Conservation (phyloP, 2,797 vertebrate genomes). For the Arnoldichthys spilopterus region DNA sequence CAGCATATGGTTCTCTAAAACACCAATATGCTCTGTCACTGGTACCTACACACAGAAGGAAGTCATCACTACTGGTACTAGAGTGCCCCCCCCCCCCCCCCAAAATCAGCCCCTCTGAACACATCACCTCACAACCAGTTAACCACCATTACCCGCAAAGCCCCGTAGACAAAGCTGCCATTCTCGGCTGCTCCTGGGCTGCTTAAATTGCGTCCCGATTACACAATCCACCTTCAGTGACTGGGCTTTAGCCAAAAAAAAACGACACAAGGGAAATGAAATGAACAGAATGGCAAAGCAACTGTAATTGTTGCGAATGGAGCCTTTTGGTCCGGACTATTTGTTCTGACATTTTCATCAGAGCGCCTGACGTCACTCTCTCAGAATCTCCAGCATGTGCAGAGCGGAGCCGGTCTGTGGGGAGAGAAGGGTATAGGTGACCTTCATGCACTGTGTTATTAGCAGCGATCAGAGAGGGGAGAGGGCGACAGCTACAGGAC, state of each 20-base stretch:
- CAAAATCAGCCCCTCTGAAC: constrained; percentile 78
- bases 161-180: constrained; percentile 44
- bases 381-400: constrained; percentile 65
- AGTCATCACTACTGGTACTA: too few species aligned
- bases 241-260: constrained; percentile 42
- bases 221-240: constrained; percentile 64
- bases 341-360: constrained; percentile 70
- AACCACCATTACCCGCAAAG: constrained; percentile 53
- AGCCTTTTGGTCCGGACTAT: constrained; percentile 66
- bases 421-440: constrained; percentile 68
- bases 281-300: constrained; percentile 44
- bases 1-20: too few species aligned
- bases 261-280: constrained; percentile 59
- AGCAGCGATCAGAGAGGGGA: constrained; percentile 41
- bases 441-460: constrained; percentile 70
- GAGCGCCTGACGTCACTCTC: constrained; percentile 61
- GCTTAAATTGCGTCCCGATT: constrained; percentile 72
- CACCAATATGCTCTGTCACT: too few species aligned
- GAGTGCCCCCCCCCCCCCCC: constrained; percentile 60
- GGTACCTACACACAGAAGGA: too few species aligned
- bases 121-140: constrained; percentile 77
- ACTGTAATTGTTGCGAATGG: constrained; percentile 66
- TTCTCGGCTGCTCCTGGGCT: constrained; percentile 9
- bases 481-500: constrained; percentile 34
- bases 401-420: constrained; percentile 53